Evolutionary conservation across 2,113 vertebrate species (phyloP).

Genomic region (Colistium nudipinnis): DNA sequence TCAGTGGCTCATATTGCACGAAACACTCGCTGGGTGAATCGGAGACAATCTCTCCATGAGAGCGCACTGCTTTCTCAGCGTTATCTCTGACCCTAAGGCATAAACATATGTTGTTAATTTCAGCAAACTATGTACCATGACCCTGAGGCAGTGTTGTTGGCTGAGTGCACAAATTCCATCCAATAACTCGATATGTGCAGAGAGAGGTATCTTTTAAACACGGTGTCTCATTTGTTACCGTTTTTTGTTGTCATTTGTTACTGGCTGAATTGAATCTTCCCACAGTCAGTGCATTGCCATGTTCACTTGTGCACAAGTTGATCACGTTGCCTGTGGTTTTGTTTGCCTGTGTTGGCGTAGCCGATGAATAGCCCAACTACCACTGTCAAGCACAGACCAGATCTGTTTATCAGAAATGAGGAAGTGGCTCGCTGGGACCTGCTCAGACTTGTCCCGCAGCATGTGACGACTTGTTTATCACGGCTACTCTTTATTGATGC

Average conservation of each 20-base stretch:
- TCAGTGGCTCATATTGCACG: neutral
- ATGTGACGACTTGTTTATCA: slow-evolving; percentile 58
- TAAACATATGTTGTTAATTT: neutral
- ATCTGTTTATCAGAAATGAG: slow-evolving; percentile 52
- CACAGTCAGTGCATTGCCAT: slow-evolving; percentile 22
- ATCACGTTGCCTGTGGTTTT: slow-evolving; percentile 31
- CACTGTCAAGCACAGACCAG: slow-evolving; percentile 11
- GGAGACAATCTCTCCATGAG: slow-evolving; percentile 11
- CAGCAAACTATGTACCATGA: neutral
- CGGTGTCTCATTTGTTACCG: neutral
- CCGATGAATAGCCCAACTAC: slow-evolving; percentile 16
- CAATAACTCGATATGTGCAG: slow-evolving; percentile 34
- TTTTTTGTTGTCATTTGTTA: neutral
- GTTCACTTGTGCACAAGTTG: neutral
- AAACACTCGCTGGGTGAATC: slow-evolving; percentile 2
- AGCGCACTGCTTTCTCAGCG: slow-evolving; percentile 27
- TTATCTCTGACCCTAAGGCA: slow-evolving; percentile 20
- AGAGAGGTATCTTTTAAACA: slow-evolving; percentile 13
- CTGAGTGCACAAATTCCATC: slow-evolving; percentile 34
- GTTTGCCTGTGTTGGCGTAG: neutral
- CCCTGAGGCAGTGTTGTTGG: slow-evolving; percentile 17
- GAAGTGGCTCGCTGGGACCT: slow-evolving; percentile 58
- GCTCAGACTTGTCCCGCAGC: slow-evolving; percentile 69
- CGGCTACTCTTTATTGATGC: neutral
- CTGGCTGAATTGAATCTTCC: slow-evolving; percentile 15